These are phyloP conservation scores for Platichthys flesus DNA, from an alignment of 2,113 vertebrate species.

Conservation along the genomic window DNA sequence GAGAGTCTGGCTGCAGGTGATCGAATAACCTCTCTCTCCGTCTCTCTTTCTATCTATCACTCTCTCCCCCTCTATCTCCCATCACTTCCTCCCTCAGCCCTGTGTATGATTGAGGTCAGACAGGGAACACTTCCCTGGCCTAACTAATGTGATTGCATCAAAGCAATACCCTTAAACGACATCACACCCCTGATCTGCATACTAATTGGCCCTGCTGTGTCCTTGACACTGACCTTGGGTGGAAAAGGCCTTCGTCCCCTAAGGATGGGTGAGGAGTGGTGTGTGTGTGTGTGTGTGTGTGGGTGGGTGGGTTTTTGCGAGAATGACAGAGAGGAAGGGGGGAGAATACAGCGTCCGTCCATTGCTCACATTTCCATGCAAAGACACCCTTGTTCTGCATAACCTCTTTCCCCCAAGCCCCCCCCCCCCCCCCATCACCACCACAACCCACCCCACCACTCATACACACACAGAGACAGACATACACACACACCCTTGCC, in stretches of 20 bases:
- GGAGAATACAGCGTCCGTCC: constrained; percentile 84
- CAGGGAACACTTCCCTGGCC: constrained; percentile 89
- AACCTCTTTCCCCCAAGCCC: constrained; percentile 62
- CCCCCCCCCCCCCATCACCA: too few species aligned
- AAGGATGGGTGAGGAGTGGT: constrained; percentile 56
- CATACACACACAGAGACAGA: constrained; percentile 13
- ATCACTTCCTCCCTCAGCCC: constrained; percentile 69
- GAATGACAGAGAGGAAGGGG: neutral
- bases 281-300: neutral
- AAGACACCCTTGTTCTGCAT: constrained; percentile 71
- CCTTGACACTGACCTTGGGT: constrained; percentile 90
- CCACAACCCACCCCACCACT: constrained; percentile 9
- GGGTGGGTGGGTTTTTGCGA: neutral
- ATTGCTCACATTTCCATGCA: constrained; percentile 78
- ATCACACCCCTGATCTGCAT: constrained; percentile 91
- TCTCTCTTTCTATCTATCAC: neutral
- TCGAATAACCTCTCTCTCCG: constrained; percentile 9
- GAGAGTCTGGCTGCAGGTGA: constrained; percentile 40
- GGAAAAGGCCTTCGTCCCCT: constrained; percentile 84
- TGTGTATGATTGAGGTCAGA: constrained; percentile 91
- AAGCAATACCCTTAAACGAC: constrained; percentile 96
- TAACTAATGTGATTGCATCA: constrained; percentile 95
- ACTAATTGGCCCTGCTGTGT: constrained; percentile 89
- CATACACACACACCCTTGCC: constrained; percentile 26
- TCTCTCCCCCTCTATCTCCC: neutral